phyloP scores from a whole-genome alignment of 2,888 invertebrate species.

The Cataglyphis rosenhaueri region DNA sequence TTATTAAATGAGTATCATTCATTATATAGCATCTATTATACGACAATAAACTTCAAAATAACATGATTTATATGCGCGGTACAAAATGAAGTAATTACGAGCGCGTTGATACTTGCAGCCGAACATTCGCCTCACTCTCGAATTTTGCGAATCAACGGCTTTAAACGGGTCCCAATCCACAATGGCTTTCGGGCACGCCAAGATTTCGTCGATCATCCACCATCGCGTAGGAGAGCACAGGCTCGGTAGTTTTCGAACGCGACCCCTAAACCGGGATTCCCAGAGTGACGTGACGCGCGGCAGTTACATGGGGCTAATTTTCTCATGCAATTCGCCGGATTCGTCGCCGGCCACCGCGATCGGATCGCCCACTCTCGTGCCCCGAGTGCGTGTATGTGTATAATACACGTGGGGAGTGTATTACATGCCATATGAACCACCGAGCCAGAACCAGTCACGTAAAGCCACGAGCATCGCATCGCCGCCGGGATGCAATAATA shows the following conservation, averaged over 20 bases:
- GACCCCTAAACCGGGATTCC: slow-evolving; percentile 39
- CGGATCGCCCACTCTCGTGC: slow-evolving; percentile 57
- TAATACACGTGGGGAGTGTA: slow-evolving; percentile 49
- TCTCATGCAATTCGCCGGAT: slow-evolving; percentile 71
- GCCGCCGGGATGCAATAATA: slow-evolving; percentile 56
- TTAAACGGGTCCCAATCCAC: slow-evolving; percentile 28
- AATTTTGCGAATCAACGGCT: slow-evolving; percentile 56
- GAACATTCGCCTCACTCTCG: neutral
- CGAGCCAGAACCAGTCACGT: slow-evolving; percentile 67
- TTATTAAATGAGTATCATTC: neutral
- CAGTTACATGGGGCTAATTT: slow-evolving; percentile 73
- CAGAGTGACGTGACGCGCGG: slow-evolving; percentile 70
- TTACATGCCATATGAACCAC: slow-evolving; percentile 58
- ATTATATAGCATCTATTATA: neutral
- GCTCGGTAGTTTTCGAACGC: slow-evolving; percentile 9
- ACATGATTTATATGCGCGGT: neutral
- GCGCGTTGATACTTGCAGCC: slow-evolving; percentile 26
- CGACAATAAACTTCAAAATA: neutral
- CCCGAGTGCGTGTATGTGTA: slow-evolving; percentile 37
- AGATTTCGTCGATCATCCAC: slow-evolving; percentile 65
- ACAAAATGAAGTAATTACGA: slow-evolving; percentile 46
- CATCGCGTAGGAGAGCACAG: neutral
- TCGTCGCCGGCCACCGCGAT: slow-evolving; percentile 61
- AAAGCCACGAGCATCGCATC: slow-evolving; percentile 65
- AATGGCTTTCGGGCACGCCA: slow-evolving; percentile 50